Percentiles rank a stretch among this genome's conserved stretches.
phyloP scores from a whole-genome alignment of 2,113 vertebrate species.

The Trochalopteron elliotii region DNA sequence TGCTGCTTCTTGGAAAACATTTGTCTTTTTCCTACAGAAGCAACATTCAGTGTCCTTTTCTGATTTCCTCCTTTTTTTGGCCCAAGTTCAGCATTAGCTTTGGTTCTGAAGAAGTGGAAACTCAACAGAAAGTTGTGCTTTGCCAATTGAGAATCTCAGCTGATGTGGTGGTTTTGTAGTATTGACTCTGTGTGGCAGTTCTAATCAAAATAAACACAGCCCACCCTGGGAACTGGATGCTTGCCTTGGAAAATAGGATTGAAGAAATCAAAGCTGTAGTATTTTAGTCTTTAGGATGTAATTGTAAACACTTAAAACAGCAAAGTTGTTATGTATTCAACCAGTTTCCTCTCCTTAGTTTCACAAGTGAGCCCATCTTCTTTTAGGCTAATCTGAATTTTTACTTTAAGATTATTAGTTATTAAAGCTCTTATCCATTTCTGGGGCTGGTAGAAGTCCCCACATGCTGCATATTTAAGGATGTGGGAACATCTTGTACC shows the following conservation, averaged over 20 bases:
- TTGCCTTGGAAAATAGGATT: background rate
- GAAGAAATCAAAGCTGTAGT: background rate
- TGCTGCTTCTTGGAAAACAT: background rate
- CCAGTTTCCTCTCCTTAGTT: background rate
- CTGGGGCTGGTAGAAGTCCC: background rate
- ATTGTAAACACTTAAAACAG: background rate
- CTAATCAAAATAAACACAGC: background rate
- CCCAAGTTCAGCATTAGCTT: background rate
- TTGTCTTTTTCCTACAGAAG: background rate
- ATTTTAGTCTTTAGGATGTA: background rate
- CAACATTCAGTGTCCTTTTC: background rate
- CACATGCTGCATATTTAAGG: background rate
- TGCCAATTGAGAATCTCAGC: background rate
- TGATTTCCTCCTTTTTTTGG: background rate
- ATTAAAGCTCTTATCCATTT: background rate
- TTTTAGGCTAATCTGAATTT: background rate
- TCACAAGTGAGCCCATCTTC: background rate
- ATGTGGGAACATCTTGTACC: background rate
- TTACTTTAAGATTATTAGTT: background rate
- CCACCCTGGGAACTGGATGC: background rate
- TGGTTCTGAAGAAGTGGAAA: background rate
- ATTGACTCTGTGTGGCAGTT: background rate
- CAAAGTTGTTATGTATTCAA: background rate
- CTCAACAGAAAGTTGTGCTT: background rate
- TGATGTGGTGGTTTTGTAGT: background rate